Evolutionary conservation across 2,113 vertebrate genomes (phyloP), one percentile per base, ranked within the genome.

Genomic region (Thomomys bottae): DNA sequence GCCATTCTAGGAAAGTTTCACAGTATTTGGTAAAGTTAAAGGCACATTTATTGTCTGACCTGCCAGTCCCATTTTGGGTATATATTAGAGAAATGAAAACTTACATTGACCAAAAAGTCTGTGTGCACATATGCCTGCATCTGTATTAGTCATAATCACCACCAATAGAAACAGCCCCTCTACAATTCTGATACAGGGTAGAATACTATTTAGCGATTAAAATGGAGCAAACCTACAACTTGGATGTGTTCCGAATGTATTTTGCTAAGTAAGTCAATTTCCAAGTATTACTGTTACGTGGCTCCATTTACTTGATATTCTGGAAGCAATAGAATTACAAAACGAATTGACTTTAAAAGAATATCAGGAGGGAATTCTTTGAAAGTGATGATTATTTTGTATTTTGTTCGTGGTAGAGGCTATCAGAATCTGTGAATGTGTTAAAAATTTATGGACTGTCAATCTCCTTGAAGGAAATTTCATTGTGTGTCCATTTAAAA

Each of bases 11-110:
- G 45, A 45, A 45, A 45, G n/a, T n/a, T n/a, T n/a, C n/a, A n/a
- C n/a, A n/a, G n/a, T n/a, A n/a, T n/a, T n/a, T n/a, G n/a, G n/a
- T n/a, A n/a, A n/a, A n/a, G 45, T 45, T 45, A 45, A 45, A 45
- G 45, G 45, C 45, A 45, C 45, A 32, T 76, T 75, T 95, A 36
- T 80, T 67, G 0, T n/a, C 4, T 68, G 57, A 73, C 57, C 15
- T 26, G 61, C 11, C 23, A 45, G 4, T 85, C n/a, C 28, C 20
- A 78, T 83, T 75, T 36, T n/a, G 5, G 4, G 6, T 67, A 1
- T 90, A 54, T 57, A 9, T 42, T 63, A 80, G 72, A 83, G 57
- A 92, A 95, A 68, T 61, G 57, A 92, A 77, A 79, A 59, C 34
- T 75, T 84, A 28, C 6, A 30, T 81, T 85, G n/a, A 87, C 8